Evolutionary conservation across 2,113 vertebrate species (phyloP).

Genomic region (Halcyon senegalensis): DNA sequence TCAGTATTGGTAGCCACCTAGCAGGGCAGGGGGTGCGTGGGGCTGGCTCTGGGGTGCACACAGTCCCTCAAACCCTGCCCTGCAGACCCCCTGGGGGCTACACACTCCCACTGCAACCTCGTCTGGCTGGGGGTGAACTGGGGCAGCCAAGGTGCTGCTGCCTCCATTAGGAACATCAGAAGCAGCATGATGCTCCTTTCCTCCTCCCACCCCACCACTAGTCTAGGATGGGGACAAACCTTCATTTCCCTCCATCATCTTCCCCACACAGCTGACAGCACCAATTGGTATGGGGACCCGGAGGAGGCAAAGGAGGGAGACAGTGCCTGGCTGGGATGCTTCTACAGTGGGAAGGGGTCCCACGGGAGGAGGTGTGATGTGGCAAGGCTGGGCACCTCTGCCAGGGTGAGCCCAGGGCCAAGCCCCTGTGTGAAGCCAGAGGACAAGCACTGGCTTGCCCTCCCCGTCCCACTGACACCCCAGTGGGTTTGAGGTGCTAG

Average conservation of each 20-base stretch:
- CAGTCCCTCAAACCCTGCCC: background rate
- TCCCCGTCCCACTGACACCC: background rate
- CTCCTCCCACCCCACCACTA: background rate
- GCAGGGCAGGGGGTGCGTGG: rapidly evolving
- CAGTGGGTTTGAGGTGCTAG: background rate
- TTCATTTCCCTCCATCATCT: background rate
- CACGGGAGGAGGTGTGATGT: background rate
- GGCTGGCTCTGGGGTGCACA: background rate
- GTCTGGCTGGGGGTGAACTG: background rate
- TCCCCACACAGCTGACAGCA: background rate
- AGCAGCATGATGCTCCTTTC: background rate
- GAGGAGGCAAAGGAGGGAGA: background rate
- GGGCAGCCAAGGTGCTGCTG: background rate
- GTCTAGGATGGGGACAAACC: background rate
- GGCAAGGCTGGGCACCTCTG: background rate
- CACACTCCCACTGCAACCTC: background rate
- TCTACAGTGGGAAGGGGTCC: background rate
- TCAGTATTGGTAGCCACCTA: background rate
- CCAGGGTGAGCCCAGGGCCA: background rate
- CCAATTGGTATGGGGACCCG: conserved; percentile 53
- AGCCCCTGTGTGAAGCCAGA: background rate
- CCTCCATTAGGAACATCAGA: background rate
- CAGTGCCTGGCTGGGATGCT: background rate
- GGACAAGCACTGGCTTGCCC: rapidly evolving
- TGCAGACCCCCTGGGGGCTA: background rate